Evolutionary conservation across 1,140 invertebrate genomes (phyloP).

Genomic region (Heliothis subflexa): DNA sequence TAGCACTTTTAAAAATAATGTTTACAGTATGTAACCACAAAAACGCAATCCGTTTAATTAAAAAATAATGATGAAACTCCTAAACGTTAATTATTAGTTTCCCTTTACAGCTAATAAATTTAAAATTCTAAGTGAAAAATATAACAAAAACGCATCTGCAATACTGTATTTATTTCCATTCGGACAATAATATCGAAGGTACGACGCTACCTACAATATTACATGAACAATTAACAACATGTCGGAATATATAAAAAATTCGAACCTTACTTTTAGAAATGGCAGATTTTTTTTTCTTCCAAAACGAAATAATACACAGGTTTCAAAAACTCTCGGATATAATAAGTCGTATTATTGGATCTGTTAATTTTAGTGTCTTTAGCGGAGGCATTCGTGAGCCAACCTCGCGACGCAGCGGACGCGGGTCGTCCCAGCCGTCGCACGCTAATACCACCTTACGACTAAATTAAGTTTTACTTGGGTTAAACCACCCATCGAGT

Average conservation of each 20-base stretch:
- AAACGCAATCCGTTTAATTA: conserved; percentile 71
- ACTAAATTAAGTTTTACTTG: conserved; percentile 73
- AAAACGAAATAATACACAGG: conserved; percentile 46
- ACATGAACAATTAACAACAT: conserved; percentile 73
- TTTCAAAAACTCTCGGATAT: conserved; percentile 61
- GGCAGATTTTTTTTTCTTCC: conserved; percentile 44
- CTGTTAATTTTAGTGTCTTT: conserved; percentile 59
- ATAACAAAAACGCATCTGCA: conserved; percentile 74
- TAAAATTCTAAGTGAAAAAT: conserved; percentile 75
- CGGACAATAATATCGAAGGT: conserved; percentile 65
- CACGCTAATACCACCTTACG: conserved; percentile 69
- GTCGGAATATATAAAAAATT: conserved; percentile 75
- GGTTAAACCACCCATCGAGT: conserved; percentile 61
- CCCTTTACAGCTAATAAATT: conserved; percentile 73
- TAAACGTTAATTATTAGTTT: conserved; percentile 66
- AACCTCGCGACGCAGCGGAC: conserved; percentile 3
- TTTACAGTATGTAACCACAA: conserved; percentile 74
- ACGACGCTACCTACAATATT: conserved; percentile 64
- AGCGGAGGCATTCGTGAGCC: conserved; percentile 27
- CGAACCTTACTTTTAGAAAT: conserved; percentile 59
- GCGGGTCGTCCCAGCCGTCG: background rate
- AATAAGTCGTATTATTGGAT: conserved; percentile 55
- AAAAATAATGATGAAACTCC: conserved; percentile 69
- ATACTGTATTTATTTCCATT: conserved; percentile 64
- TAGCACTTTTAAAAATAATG: conserved; percentile 83